phyloP scores from a whole-genome alignment of 2,888 invertebrate species.

The Venusia cambrica region DNA sequence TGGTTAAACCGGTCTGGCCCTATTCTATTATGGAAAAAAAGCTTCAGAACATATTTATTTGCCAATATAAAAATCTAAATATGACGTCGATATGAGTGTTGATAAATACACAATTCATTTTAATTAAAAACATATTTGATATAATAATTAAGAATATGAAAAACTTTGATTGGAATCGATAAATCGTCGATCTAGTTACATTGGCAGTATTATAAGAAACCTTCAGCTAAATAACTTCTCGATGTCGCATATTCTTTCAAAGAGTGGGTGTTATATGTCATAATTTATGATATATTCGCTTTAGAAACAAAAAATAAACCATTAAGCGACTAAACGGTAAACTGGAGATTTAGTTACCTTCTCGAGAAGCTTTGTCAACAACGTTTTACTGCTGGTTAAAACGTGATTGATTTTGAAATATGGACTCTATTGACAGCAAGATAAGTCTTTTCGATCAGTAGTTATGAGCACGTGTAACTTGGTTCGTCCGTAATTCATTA shows the following conservation, averaged over 20 bases:
- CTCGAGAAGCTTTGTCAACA: constrained; percentile 39
- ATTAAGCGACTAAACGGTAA: constrained; percentile 72
- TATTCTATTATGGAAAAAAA: too few species aligned
- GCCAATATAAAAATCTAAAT: too few species aligned
- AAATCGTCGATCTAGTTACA: too few species aligned
- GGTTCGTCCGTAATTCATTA: constrained; percentile 36
- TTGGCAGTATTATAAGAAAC: constrained; percentile 25
- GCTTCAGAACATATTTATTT: too few species aligned
- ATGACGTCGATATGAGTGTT: too few species aligned
- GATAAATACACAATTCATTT: too few species aligned
- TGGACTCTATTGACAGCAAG: neutral
- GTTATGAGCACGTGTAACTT: constrained; percentile 5
- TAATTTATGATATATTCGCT: constrained; percentile 69
- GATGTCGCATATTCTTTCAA: constrained; percentile 36
- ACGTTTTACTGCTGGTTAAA: neutral
- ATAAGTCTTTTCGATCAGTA: constrained; percentile 8
- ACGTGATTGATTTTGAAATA: constrained; percentile 1
- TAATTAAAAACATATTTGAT: too few species aligned
- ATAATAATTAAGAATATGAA: too few species aligned
- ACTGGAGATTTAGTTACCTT: constrained; percentile 64
- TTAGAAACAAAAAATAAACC: constrained; percentile 53
- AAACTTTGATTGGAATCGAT: too few species aligned
- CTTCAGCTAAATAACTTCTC: constrained; percentile 36
- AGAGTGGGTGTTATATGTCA: constrained; percentile 64
- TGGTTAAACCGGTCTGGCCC: too few species aligned